Evolutionary conservation across 2,888 invertebrate genomes (phyloP).

Genomic region (Netelia fuscicornis): DNA sequence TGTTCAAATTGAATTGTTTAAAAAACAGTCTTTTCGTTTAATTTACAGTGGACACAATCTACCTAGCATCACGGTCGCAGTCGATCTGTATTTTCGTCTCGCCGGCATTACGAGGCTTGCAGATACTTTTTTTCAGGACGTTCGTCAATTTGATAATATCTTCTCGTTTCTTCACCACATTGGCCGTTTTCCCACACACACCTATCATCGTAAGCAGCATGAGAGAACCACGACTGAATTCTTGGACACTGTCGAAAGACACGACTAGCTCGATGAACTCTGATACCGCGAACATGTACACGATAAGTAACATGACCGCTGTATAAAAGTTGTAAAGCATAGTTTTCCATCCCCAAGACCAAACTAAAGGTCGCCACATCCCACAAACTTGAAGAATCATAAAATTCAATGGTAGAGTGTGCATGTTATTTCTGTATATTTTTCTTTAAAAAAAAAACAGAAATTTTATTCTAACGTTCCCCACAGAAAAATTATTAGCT

Average conservation of each 20-base stretch:
- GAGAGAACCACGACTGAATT: conserved; percentile 60
- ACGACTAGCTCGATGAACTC: conserved; percentile 66
- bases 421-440: not conserved
- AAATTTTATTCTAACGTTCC: not conserved
- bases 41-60: not conserved
- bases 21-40: not conserved
- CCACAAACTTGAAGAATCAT: conserved; percentile 55
- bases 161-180: conserved; percentile 56
- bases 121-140: conserved; percentile 19
- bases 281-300: conserved; percentile 48
- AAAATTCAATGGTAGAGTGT: conserved; percentile 54
- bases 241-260: conserved; percentile 52
- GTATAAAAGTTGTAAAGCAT: conserved; percentile 63
- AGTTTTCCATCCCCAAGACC: conserved; percentile 57
- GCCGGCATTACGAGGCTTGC: conserved; percentile 22
- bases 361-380: conserved; percentile 61
- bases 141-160: conserved; percentile 50
- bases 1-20: no score
- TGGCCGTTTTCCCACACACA: conserved; percentile 58
- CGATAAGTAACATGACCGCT: conserved; percentile 40
- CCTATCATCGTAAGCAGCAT: conserved; percentile 60
- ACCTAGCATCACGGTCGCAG: conserved; percentile 40
- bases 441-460: not conserved
- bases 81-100: conserved; percentile 40
- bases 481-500: not conserved